Evolutionary conservation across 1,140 invertebrate species (phyloP).

Genomic region (Sminthurinus signatus): DNA sequence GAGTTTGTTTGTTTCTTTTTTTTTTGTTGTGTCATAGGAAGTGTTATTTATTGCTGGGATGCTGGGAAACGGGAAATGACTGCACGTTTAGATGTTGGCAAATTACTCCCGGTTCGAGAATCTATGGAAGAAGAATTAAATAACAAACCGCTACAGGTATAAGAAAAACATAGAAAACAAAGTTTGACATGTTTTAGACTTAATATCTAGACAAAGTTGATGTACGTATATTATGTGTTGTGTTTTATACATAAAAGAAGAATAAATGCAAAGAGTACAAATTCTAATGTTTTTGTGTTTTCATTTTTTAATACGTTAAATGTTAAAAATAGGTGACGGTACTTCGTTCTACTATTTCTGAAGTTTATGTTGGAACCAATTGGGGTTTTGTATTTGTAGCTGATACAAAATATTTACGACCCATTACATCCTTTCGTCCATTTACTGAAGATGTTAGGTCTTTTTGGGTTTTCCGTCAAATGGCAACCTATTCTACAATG

Average conservation of each 20-base stretch:
- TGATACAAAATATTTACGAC: conserved; percentile 67
- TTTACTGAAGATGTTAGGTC: conserved; percentile 65
- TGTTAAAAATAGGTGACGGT: conserved; percentile 68
- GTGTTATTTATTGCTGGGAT: conserved; percentile 37
- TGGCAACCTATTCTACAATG: conserved; percentile 9
- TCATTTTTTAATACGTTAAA: no score
- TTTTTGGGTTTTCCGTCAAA: conserved; percentile 31
- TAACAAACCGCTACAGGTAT: conserved; percentile 34
- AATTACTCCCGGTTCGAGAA: conserved; percentile 33
- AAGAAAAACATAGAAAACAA: neutral
- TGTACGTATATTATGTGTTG: no score
- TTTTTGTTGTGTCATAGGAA: no score
- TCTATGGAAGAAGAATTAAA: conserved; percentile 35
- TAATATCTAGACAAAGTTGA: no score
- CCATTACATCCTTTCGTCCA: conserved; percentile 82
- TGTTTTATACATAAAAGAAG: neutral
- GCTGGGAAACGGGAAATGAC: conserved; percentile 35
- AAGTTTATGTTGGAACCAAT: conserved; percentile 78
- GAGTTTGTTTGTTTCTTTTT: no score
- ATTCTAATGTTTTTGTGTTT: neutral
- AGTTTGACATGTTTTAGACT: neutral
- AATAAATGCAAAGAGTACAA: neutral
- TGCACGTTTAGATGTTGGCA: conserved; percentile 31
- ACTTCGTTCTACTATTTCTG: conserved; percentile 58
- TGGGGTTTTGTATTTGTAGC: conserved; percentile 88